Base-by-base conservation (phyloP, 1,140 invertebrate genomes). In the Aphidius gifuensis region DNA sequence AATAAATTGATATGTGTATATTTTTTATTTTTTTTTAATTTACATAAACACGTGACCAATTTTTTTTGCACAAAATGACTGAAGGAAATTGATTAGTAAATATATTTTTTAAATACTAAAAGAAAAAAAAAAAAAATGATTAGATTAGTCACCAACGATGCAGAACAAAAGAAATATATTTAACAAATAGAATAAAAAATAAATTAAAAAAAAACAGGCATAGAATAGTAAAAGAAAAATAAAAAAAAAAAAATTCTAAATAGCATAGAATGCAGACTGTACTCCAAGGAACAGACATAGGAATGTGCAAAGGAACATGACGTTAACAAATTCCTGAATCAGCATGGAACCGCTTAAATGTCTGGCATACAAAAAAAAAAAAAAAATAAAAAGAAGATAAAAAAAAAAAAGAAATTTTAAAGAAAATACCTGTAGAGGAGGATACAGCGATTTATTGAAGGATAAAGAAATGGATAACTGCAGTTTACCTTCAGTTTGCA, bases 271-370 rank as follows among this genome's bases (percentile, higher is more conserved):
- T 55, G 53, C 40, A 55, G 23, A 23, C 23, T 23, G 23, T 23
- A 23, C 23, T 23, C 23, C 23, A 23, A 23, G 23, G 23, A 23
- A 23, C 23, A 43, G 45, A 57, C 45, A 43, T 21, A 59, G 39
- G 39, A 43, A 43, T 50, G 47, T 7, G 43, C 40, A 40, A 55
- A 55, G 53, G 53, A 16, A 58, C 55, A 56, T 63, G 61, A 63
- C 56, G 61, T 58, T 54, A 23, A 56, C 61, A 45, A 58, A 63
- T 63, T 58, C 61, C 56, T 63, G 61, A 63, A 39, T 63, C 61
- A 62, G 61, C 61, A 43, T 16, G 49, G 53, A 60, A 54, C 42
- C 9, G 11, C 46, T 8, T 46, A 23, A 23, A 23, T 23, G 23
- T 49, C 21, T 39, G 51, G 42, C 16, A 44, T 45, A n/a, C 45